These are phyloP conservation scores for Anguilla rostrata DNA, from an alignment of 2,113 vertebrate genomes.

Conservation along the genomic window DNA sequence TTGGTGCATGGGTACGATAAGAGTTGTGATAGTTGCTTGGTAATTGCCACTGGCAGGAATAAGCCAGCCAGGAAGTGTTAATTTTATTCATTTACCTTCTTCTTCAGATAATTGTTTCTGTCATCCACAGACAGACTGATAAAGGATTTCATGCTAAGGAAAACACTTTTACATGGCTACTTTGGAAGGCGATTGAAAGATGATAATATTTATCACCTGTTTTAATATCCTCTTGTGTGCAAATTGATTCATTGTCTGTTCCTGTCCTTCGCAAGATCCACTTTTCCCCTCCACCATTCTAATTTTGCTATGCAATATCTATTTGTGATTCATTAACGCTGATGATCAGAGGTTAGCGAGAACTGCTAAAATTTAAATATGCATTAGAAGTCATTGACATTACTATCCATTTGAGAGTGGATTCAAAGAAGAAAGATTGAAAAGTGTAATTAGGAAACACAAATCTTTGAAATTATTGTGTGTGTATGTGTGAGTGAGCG, in stretches of 20 bases:
- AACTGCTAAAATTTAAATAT: not conserved
- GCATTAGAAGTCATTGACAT: slow-evolving; percentile 1
- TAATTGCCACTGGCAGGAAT: slow-evolving; percentile 60
- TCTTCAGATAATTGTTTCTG: slow-evolving; percentile 75
- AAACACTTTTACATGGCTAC: slow-evolving; percentile 69
- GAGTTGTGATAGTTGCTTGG: slow-evolving; percentile 49
- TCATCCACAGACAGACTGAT: slow-evolving; percentile 69
- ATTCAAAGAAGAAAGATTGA: not conserved
- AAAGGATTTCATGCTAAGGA: slow-evolving; percentile 70
- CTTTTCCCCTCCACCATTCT: not conserved
- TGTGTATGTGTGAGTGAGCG: not conserved
- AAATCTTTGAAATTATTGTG: not conserved
- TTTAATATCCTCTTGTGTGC: slow-evolving; percentile 66
- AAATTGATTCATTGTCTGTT: slow-evolving; percentile 66
- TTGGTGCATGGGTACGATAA: slow-evolving; percentile 50
- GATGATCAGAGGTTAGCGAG: not conserved
- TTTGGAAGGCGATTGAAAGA: slow-evolving; percentile 70
- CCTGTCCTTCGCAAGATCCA: slow-evolving; percentile 44
- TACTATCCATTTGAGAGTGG: not conserved
- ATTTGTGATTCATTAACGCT: slow-evolving; percentile 8
- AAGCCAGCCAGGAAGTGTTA: slow-evolving; percentile 61
- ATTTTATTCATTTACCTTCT: slow-evolving; percentile 74
- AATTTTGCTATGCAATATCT: slow-evolving; percentile 8
- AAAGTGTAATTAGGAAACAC: not conserved
- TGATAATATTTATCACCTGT: slow-evolving; percentile 75